Percentiles rank a stretch among this genome's conserved stretches.
phyloP scores from a whole-genome alignment of 2,113 vertebrate genomes.

The Ceyx cyanopectus region DNA sequence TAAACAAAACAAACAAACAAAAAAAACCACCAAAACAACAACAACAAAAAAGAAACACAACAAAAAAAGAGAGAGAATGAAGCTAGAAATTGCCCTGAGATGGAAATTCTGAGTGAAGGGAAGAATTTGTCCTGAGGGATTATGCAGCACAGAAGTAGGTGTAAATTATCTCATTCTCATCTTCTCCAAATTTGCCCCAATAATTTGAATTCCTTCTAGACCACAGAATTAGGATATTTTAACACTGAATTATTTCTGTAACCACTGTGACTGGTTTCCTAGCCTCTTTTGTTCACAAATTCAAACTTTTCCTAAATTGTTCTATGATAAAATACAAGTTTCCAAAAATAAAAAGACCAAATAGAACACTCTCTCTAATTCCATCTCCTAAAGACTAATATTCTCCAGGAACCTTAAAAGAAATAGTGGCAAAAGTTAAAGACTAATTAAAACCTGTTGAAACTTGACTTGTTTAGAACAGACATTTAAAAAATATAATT shows the following conservation, averaged over 20 bases:
- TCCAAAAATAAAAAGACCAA: not conserved
- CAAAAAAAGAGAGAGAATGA: not conserved
- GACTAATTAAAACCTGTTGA: not conserved
- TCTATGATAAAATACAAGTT: not conserved
- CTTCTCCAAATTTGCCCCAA: not conserved
- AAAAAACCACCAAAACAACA: too few relatives aligned
- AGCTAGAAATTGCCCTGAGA: not conserved
- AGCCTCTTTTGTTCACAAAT: not conserved
- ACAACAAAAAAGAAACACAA: not conserved
- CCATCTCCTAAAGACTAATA: too few relatives aligned
- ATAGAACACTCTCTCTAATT: not conserved
- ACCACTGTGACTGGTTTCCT: not conserved
- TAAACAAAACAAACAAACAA: too few relatives aligned
- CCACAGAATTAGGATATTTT: not conserved
- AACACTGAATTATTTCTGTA: not conserved
- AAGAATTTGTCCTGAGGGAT: slow-evolving; percentile 32
- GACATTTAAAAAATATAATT: not conserved
- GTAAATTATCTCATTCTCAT: slow-evolving; percentile 37
- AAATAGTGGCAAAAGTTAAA: not conserved
- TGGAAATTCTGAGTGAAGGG: not conserved
- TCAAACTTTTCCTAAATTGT: not conserved
- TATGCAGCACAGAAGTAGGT: not conserved
- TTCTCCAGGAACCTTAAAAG: not conserved
- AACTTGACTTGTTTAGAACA: not conserved
- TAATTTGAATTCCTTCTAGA: slow-evolving; percentile 25